Percentiles rank a stretch among this genome's conserved stretches.
phyloP scores from a whole-genome alignment of 2,797 vertebrate species.

The Oceanodroma leucorhoa region DNA sequence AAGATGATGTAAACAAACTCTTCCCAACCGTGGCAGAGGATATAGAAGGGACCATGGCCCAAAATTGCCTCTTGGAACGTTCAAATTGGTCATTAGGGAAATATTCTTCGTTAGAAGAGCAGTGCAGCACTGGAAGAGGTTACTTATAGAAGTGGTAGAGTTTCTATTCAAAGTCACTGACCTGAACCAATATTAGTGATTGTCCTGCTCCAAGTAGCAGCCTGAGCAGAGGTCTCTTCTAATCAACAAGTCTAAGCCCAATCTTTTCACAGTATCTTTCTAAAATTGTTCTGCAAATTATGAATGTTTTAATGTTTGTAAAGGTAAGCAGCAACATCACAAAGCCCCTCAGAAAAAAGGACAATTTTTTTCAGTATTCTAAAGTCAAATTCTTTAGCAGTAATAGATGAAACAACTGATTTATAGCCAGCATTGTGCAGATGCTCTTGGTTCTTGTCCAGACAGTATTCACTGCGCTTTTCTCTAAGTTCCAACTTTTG shows the following conservation, averaged over 20 bases:
- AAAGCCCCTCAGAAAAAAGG: neutral
- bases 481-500: neutral
- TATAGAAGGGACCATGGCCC: neutral
- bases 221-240: neutral
- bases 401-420: neutral
- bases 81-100: neutral
- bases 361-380: neutral
- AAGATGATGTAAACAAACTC: neutral
- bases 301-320: neutral
- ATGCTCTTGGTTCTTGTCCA: neutral
- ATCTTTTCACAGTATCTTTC: neutral
- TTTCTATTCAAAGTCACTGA: neutral
- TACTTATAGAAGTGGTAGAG: neutral
- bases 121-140: neutral
- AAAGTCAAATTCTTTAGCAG: neutral
- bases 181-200: neutral
- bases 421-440: neutral
- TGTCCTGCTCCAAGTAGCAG: neutral
- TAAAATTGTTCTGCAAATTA: neutral
- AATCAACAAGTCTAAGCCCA: neutral
- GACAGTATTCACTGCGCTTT: neutral
- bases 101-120: neutral
- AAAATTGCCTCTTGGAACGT: neutral
- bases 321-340: neutral
- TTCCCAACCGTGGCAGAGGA: neutral